phyloP scores from a whole-genome alignment of 2,797 vertebrate species.

The Agapornis canus region DNA sequence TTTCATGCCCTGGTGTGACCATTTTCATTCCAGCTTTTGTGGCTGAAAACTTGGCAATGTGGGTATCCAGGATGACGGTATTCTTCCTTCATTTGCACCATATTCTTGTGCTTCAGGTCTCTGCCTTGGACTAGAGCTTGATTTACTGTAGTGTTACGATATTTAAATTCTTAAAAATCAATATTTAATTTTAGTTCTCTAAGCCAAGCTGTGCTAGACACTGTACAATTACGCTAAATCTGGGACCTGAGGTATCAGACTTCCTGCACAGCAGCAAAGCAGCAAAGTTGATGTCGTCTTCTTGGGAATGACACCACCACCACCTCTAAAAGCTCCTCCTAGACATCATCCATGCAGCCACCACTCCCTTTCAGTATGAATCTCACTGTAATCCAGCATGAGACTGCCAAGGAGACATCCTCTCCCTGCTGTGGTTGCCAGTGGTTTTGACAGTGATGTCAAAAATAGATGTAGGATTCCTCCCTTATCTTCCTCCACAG shows the following conservation, averaged over 20 bases:
- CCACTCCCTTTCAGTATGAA: background rate
- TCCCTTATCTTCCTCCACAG: background rate
- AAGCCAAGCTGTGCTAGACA: background rate
- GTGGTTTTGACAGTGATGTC: background rate
- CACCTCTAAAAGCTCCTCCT: background rate
- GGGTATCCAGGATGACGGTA: background rate
- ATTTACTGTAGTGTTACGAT: background rate
- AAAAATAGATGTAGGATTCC: background rate
- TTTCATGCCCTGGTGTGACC: background rate
- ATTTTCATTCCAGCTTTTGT: background rate
- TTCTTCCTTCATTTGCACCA: background rate
- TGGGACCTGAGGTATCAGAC: background rate
- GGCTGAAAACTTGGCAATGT: background rate
- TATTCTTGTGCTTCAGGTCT: background rate
- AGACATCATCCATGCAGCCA: background rate
- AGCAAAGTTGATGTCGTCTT: fast-evolving
- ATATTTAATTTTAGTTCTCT: background rate
- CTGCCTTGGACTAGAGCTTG: background rate
- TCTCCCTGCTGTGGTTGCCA: background rate
- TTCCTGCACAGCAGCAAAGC: fast-evolving
- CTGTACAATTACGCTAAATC: background rate
- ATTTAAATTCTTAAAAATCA: background rate
- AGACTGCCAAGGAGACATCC: background rate
- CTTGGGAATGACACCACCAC: background rate
- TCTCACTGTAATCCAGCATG: background rate